These are phyloP conservation scores for Chymomyza amoena DNA, from an alignment of 2,888 invertebrate species.

Conservation along the genomic window DNA sequence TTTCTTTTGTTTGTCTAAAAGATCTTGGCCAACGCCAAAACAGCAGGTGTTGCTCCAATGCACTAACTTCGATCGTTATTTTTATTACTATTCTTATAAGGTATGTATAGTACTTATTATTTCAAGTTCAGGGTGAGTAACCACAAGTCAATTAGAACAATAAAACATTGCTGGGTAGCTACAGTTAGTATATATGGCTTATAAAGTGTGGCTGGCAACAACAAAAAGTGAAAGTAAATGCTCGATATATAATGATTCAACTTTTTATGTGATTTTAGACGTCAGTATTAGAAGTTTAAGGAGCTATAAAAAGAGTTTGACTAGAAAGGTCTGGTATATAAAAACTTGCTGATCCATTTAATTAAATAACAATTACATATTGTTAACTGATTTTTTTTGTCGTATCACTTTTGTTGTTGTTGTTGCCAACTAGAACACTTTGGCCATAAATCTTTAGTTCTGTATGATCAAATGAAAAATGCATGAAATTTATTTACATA, in stretches of 20 bases:
- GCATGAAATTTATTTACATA: slow-evolving; percentile 59
- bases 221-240: slow-evolving; percentile 63
- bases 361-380: neutral
- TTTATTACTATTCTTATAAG: slow-evolving; percentile 1
- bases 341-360: neutral
- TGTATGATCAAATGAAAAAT: slow-evolving; percentile 48
- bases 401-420: neutral
- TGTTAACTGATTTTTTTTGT: neutral
- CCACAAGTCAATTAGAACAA: slow-evolving; percentile 44
- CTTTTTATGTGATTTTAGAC: neutral
- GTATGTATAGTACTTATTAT: slow-evolving; percentile 19
- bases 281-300: neutral
- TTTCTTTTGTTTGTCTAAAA: neutral
- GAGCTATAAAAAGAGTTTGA: neutral
- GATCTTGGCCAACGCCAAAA: neutral
- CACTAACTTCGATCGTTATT: neutral
- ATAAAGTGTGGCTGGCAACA: slow-evolving; percentile 6
- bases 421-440: slow-evolving; percentile 11
- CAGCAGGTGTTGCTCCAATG: neutral
- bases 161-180: neutral
- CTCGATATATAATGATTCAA: neutral
- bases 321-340: neutral
- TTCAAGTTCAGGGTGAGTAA: slow-evolving; percentile 68
- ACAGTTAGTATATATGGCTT: neutral
- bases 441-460: slow-evolving; percentile 50